Evolutionary conservation across 2,113 vertebrate genomes (phyloP).

Genomic region (Apodemus sylvaticus): DNA sequence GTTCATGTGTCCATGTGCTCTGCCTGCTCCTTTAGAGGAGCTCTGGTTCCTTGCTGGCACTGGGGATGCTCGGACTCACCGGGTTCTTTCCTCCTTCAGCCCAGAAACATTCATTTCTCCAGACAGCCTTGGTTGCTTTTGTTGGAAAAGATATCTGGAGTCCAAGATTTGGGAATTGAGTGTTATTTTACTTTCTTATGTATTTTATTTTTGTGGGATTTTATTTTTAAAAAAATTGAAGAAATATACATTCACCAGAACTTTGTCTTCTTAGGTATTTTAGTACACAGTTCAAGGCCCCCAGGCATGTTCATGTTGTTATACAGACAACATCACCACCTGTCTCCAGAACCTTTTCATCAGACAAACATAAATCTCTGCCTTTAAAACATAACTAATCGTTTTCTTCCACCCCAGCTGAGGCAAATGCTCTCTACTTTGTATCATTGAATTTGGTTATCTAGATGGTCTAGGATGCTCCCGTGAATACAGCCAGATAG

Average conservation of each 20-base stretch:
- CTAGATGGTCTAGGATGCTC: neutral
- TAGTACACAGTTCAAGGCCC: neutral
- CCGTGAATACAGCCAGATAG: neutral
- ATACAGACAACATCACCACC: neutral
- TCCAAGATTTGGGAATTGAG: neutral
- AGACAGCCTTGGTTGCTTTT: neutral
- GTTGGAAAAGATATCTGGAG: neutral
- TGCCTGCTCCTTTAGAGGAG: neutral
- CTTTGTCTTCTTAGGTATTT: neutral
- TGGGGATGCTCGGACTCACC: neutral
- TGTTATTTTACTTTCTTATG: neutral
- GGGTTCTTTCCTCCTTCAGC: neutral
- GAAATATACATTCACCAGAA: neutral
- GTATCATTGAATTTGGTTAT: neutral
- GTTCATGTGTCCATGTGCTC: neutral
- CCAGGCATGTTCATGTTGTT: neutral
- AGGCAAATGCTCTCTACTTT: neutral
- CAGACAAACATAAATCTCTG: neutral
- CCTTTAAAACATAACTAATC: neutral
- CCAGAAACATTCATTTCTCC: neutral
- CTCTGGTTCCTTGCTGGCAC: neutral
- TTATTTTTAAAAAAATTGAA: neutral
- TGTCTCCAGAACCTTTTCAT: neutral
- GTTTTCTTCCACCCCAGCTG: neutral
- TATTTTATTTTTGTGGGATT: neutral